A percentile compares a stretch with the other conserved stretches of the same genome.
Evolutionary conservation across 2,888 invertebrate genomes (phyloP).

Genomic region (Onthophagus sagittarius): DNA sequence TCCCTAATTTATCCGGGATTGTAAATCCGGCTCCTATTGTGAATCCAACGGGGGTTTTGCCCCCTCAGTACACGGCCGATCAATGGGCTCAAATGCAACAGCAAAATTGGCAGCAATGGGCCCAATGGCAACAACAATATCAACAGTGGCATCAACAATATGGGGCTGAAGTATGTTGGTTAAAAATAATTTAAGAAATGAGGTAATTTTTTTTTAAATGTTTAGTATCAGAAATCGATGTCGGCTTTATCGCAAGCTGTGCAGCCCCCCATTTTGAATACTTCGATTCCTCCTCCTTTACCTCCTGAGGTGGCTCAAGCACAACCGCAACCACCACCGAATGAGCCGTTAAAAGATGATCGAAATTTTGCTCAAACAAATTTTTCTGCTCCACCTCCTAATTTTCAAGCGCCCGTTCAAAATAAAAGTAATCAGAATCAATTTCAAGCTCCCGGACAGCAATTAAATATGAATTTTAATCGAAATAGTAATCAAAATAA

Average conservation of each 20-base stretch:
- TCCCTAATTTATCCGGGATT: conserved; percentile 25
- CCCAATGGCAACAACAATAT: conserved; percentile 75
- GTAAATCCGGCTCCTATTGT: conserved; percentile 33
- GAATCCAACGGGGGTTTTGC: conserved; percentile 32
- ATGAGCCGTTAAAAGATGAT: conserved; percentile 7
- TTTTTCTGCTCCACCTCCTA: conserved; percentile 30
- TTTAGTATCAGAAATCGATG: conserved; percentile 53
- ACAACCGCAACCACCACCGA: conserved; percentile 14
- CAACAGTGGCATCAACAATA: conserved; percentile 73
- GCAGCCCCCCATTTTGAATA: conserved; percentile 36
- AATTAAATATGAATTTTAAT: neutral
- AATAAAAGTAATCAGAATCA: conserved; percentile 25
- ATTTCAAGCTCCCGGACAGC: neutral
- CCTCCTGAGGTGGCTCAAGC: conserved; percentile 40
- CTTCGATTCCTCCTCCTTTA: conserved; percentile 46
- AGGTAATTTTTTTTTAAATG: neutral
- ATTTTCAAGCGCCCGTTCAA: conserved; percentile 27
- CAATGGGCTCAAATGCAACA: conserved; percentile 69
- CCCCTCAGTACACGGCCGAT: conserved; percentile 56
- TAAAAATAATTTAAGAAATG: neutral
- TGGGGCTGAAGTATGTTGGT: conserved; percentile 61
- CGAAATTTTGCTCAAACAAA: conserved; percentile 13
- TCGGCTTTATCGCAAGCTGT: conserved; percentile 26
- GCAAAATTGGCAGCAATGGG: conserved; percentile 71
- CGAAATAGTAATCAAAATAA: neutral